Conservation (phyloP, 1,140 invertebrate genomes). For the Idris sp. region DNA sequence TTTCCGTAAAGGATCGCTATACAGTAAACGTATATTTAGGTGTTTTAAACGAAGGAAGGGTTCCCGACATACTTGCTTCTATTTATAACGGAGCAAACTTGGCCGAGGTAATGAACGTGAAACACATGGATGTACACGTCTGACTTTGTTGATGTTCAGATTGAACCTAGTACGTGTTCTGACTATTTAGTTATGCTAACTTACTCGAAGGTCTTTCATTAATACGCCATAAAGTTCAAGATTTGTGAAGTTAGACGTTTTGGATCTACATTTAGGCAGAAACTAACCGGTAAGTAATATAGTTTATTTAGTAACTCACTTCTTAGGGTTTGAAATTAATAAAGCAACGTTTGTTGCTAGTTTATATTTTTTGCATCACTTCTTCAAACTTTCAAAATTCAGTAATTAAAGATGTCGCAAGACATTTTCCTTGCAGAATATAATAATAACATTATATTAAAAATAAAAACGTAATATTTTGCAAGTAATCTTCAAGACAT, state of each 20-base stretch:
- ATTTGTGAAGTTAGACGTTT: conserved; percentile 35
- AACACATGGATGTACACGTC: conserved; percentile 55
- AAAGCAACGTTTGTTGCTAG: no score
- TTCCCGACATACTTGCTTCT: conserved; percentile 36
- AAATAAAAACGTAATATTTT: no score
- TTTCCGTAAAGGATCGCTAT: conserved; percentile 37
- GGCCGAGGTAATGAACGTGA: conserved; percentile 56
- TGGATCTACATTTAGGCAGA: conserved; percentile 25
- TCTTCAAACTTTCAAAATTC: no score
- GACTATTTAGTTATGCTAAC: conserved; percentile 54
- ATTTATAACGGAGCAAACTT: conserved; percentile 59
- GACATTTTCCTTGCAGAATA: no score
- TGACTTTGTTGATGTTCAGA: conserved; percentile 57
- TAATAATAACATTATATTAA: no score
- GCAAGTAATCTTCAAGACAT: no score
- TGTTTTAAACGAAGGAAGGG: conserved; percentile 17
- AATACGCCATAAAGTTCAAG: conserved; percentile 50
- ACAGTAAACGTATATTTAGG: conserved; percentile 16
- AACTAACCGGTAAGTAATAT: conserved; percentile 32
- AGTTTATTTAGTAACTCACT: conserved; percentile 18
- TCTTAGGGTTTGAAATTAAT: no score
- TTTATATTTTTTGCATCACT: no score
- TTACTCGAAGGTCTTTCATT: conserved; percentile 46
- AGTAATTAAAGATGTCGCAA: no score
- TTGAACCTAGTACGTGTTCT: conserved; percentile 55